These are phyloP conservation scores for Diorhabda elongata DNA, from an alignment of 1,140 invertebrate genomes.

Conservation along the genomic window DNA sequence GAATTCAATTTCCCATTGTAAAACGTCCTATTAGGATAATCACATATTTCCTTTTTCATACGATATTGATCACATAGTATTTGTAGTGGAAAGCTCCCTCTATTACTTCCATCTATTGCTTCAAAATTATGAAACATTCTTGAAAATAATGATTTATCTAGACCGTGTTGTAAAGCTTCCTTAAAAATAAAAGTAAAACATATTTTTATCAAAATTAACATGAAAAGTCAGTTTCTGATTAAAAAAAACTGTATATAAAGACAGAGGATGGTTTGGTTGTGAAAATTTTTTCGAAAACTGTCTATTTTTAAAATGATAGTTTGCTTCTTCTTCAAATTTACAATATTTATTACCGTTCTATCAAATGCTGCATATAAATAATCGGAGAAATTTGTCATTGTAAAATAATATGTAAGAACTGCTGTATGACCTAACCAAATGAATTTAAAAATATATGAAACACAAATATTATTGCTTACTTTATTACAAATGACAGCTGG, in stretches of 20 bases:
- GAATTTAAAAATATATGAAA: too few relatives aligned
- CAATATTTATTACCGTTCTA: too few relatives aligned
- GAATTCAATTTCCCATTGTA: conserved; percentile 55
- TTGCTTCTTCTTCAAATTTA: too few relatives aligned
- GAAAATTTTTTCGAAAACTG: too few relatives aligned
- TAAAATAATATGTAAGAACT: too few relatives aligned
- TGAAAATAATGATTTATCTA: conserved; percentile 63
- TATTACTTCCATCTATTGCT: background rate
- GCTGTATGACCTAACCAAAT: too few relatives aligned
- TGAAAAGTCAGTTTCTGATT: too few relatives aligned
- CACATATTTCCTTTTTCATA: conserved; percentile 76
- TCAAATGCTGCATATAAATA: conserved; percentile 9
- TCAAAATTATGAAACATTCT: conserved; percentile 53
- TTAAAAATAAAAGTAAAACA: conserved; percentile 36
- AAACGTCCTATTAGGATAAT: conserved; percentile 74
- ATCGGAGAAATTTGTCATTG: too few relatives aligned
- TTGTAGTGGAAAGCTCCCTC: conserved; percentile 49
- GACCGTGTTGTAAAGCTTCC: conserved; percentile 56
- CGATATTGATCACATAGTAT: conserved; percentile 75
- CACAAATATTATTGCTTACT: conserved; percentile 46
- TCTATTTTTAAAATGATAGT: too few relatives aligned
- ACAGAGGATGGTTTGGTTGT: too few relatives aligned
- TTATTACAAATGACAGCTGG: conserved; percentile 75
- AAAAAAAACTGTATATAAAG: too few relatives aligned
- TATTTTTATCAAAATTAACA: too few relatives aligned